These are phyloP conservation scores for Petrocephalus zakoni DNA, from an alignment of 2,113 vertebrate genomes.

Conservation along the genomic window DNA sequence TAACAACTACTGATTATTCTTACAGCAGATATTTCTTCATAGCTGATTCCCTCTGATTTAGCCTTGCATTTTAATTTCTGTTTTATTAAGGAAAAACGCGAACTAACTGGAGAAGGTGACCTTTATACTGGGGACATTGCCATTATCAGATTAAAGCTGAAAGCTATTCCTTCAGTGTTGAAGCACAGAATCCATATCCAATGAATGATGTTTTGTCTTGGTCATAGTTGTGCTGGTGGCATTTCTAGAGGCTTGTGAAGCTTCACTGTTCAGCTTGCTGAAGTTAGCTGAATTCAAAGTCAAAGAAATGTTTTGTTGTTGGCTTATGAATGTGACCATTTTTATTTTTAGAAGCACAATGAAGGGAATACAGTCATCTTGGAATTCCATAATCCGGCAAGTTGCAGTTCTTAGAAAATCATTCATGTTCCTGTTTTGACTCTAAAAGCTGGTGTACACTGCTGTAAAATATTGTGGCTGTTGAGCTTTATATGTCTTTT, in stretches of 20 bases:
- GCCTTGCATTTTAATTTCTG: not conserved
- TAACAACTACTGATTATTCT: not conserved
- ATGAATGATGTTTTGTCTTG: not conserved
- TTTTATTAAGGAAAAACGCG: not conserved
- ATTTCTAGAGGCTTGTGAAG: not conserved
- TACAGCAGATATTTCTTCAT: not conserved
- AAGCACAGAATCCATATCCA: not conserved
- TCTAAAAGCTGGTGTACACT: not conserved
- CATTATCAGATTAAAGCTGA: not conserved
- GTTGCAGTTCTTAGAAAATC: not conserved
- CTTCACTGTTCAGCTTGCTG: not conserved
- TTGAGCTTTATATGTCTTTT: not conserved
- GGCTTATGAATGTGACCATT: not conserved
- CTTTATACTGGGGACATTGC: not conserved
- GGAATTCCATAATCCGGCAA: not conserved
- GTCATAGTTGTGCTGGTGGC: not conserved
- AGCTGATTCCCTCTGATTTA: not conserved
- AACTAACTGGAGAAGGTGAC: not conserved
- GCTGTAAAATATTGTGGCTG: not conserved
- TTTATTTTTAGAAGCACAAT: not conserved
- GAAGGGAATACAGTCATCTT: not conserved
- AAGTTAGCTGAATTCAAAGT: not conserved
- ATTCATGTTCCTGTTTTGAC: not conserved
- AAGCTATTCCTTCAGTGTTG: not conserved
- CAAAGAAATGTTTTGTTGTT: not conserved